Conservation (phyloP, 1,140 invertebrate species). For the Cotesia glomerata region DNA sequence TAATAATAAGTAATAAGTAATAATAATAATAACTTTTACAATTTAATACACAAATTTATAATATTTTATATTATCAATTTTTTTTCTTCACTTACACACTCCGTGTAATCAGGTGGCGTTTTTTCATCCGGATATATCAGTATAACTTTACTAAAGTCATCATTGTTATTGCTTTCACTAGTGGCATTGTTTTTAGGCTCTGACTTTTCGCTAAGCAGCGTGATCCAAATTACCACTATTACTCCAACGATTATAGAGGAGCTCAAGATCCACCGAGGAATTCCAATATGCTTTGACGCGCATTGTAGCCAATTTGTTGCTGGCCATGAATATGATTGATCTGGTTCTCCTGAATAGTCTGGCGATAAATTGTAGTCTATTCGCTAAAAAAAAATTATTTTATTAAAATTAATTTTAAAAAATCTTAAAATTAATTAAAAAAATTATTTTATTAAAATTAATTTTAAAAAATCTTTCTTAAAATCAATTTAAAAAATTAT, state of each 20-base stretch:
- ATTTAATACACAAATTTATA: too few species aligned
- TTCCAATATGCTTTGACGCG: slow-evolving; percentile 63
- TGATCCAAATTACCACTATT: slow-evolving; percentile 64
- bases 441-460: background rate
- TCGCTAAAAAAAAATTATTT: slow-evolving; percentile 30
- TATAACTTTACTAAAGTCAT: background rate
- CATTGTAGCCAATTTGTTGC: slow-evolving; percentile 63
- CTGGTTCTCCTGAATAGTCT: slow-evolving; percentile 48
- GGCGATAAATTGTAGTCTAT: slow-evolving; percentile 49
- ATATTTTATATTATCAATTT: background rate
- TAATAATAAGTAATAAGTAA: too few species aligned
- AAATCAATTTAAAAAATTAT: background rate
- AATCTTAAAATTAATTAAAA: background rate
- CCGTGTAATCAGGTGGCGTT: background rate
- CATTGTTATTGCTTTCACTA: background rate
- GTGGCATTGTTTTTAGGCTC: background rate
- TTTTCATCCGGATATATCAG: background rate
- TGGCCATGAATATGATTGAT: slow-evolving; percentile 40
- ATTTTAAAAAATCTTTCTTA: too few species aligned
- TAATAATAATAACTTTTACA: too few species aligned
- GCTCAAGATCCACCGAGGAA: slow-evolving; percentile 63
- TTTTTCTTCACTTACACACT: background rate
- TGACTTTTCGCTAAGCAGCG: slow-evolving; percentile 47
- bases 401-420: too few species aligned
- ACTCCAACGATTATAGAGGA: slow-evolving; percentile 57